Evolutionary conservation across 2,113 vertebrate genomes (phyloP), one percentile per base, ranked within the genome.

Genomic region (Onychostruthus taczanowskii): DNA sequence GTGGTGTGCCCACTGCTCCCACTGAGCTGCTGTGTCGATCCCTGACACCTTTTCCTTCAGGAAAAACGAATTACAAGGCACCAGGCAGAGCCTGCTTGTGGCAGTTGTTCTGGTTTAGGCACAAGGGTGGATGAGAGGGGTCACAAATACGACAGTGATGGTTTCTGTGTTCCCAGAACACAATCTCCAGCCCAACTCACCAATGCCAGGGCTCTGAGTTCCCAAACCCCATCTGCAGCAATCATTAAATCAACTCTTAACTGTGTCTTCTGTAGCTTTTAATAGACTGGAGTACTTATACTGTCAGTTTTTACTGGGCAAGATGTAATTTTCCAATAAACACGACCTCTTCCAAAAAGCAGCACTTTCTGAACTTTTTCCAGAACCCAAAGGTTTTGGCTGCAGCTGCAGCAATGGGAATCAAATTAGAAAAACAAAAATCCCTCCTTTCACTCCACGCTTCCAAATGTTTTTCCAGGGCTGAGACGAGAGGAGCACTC

Each of bases 291-390:
- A 94, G 87, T 95, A 91, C 95, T 96, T 96, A 94, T 27, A 94
- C 96, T 95, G 94, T 97, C 94, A 95, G 93, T 73, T 96, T 96
- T 95, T 94, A 94, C 94, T 78, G 92, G 97, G 95, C 96, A 97
- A 97, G 94, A 96, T 95, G 96, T 95, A 97, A 97, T 96, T 95
- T 97, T 96, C 93, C 96, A 96, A 96, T 96, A 96, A 97, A 97
- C 94, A 94, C 68, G 35, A 73, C 52, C 78, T 93, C 91, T 96
- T 96, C 94, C 94, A 95, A 96, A 96, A 97, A 96, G 94, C 95
- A 97, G 86, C 85, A 90, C 93, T 97, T 96, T 96, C 96, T 97
- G 97, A 97, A 97, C 94, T 81, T 93, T 91, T 93, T 97, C 97
- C 96, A 97, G 95, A 87, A 92, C 88, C 93, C 80, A 95, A 97